Evolutionary conservation across 2,113 vertebrate species (phyloP).

Genomic region (Lichenostomus cassidix): DNA sequence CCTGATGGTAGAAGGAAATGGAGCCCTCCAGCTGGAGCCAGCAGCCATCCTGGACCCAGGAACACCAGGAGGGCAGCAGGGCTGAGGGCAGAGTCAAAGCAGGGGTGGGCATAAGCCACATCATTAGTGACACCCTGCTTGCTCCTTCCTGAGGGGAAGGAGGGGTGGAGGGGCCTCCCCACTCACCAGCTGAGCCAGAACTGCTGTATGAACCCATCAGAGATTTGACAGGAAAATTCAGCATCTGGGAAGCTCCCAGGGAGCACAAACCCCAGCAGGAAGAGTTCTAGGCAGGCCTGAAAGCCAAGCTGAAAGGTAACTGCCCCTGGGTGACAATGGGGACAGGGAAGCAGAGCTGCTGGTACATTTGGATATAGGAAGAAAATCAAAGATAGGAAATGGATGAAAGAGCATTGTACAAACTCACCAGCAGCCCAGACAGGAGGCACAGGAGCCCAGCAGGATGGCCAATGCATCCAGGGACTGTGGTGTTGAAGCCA

Average conservation of each 20-base stretch:
- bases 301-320: neutral
- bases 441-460: neutral
- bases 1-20: neutral
- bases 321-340: rapidly evolving
- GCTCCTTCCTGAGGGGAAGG: neutral
- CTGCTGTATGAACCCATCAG: neutral
- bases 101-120: neutral
- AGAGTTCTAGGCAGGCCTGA: neutral
- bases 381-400: neutral
- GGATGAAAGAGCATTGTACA: neutral
- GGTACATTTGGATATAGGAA: neutral
- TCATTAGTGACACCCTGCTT: neutral
- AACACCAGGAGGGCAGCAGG: neutral
- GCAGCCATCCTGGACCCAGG: rapidly evolving
- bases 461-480: neutral
- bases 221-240: neutral
- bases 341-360: neutral
- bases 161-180: neutral
- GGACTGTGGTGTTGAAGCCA: neutral
- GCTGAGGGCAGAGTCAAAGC: neutral
- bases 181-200: neutral
- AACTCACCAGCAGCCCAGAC: rapidly evolving
- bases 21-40: neutral
- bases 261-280: neutral
- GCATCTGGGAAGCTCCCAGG: neutral